Percentiles rank a stretch among this genome's conserved stretches.
phyloP scores from a whole-genome alignment of 2,888 invertebrate genomes.

The Lycocerus yunnanus region DNA sequence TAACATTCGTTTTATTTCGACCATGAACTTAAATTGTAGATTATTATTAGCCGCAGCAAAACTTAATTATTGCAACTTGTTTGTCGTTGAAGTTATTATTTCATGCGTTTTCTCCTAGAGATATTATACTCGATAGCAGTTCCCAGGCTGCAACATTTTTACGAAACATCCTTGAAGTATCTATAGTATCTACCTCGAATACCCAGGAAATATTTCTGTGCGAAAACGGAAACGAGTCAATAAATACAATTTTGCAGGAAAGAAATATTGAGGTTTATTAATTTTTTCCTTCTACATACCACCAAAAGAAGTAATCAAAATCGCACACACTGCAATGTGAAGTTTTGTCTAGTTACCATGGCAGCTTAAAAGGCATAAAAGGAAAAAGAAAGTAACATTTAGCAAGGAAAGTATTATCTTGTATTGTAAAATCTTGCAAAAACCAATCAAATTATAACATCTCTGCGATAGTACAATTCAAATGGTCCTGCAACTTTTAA shows the following conservation, averaged over 20 bases:
- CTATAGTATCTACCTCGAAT: not conserved
- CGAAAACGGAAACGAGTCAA: not conserved
- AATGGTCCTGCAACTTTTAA: too few species aligned
- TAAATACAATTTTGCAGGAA: not conserved
- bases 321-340: too few species aligned
- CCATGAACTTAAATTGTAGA: conserved; percentile 9
- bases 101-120: not conserved
- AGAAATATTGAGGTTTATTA: not conserved
- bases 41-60: not conserved
- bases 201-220: not conserved
- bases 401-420: too few species aligned
- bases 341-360: too few species aligned
- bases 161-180: not conserved
- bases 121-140: not conserved
- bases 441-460: too few species aligned
- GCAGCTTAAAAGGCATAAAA: too few species aligned
- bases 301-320: too few species aligned
- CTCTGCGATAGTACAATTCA: too few species aligned
- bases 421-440: too few species aligned
- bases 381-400: too few species aligned
- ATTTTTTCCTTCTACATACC: too few species aligned
- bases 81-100: not conserved
- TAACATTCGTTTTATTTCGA: not conserved
- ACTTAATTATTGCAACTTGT: not conserved
- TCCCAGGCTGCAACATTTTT: not conserved